Percentiles rank a stretch among this genome's conserved stretches.
Evolutionary conservation across 2,888 invertebrate genomes (phyloP).

Genomic region (Machimus rusticus): DNA sequence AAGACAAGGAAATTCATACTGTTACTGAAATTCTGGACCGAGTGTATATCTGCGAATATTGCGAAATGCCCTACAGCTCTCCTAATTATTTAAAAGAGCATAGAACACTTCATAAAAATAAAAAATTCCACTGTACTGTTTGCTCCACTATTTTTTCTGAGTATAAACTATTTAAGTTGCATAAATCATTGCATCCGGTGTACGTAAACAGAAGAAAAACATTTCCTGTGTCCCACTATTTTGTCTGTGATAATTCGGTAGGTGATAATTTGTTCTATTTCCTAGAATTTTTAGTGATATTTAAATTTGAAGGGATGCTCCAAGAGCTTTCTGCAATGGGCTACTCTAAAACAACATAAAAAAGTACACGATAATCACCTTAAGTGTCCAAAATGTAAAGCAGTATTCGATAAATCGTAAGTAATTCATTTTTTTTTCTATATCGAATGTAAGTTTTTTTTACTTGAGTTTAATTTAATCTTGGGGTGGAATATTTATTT

Average conservation of each 20-base stretch:
- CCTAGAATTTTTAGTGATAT: background rate
- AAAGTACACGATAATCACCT: background rate
- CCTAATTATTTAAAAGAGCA: slow-evolving; percentile 53
- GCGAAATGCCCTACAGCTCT: slow-evolving; percentile 54
- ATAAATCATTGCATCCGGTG: slow-evolving; percentile 51
- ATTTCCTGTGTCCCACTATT: slow-evolving; percentile 49
- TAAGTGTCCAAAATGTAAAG: slow-evolving; percentile 23
- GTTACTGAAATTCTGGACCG: slow-evolving; percentile 40
- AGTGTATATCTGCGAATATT: slow-evolving; percentile 57
- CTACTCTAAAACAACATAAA: slow-evolving; percentile 57
- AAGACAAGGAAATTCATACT: slow-evolving; percentile 18
- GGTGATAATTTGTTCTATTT: slow-evolving; percentile 12
- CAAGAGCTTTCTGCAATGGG: slow-evolving; percentile 56
- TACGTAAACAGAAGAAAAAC: slow-evolving; percentile 48
- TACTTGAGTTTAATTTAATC: too few relatives aligned
- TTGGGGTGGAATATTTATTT: too few relatives aligned
- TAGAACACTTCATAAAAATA: slow-evolving; percentile 51
- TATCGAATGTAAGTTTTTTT: too few relatives aligned
- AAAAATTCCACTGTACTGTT: slow-evolving; percentile 45
- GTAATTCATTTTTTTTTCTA: background rate
- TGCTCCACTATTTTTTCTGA: slow-evolving; percentile 47
- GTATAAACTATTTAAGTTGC: slow-evolving; percentile 49
- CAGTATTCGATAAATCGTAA: slow-evolving; percentile 34
- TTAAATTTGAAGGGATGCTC: slow-evolving; percentile 52
- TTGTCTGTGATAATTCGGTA: slow-evolving; percentile 57